These are phyloP conservation scores for Mamestra configurata DNA, from an alignment of 1,140 invertebrate species.

Conservation along the genomic window DNA sequence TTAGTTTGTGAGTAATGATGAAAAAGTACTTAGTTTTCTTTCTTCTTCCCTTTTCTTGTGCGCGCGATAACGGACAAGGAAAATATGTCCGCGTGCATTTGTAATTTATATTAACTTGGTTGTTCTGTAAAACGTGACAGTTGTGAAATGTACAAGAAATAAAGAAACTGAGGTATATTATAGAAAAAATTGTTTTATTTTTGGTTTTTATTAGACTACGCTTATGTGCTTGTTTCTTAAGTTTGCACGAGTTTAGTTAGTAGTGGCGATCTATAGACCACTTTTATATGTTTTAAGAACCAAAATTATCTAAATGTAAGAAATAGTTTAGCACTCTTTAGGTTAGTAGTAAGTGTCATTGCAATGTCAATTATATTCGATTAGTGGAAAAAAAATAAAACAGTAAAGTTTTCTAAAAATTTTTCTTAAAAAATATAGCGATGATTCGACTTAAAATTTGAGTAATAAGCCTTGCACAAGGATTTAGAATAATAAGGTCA, in stretches of 20 bases:
- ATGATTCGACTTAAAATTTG: slow-evolving; percentile 58
- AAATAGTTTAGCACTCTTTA: slow-evolving; percentile 83
- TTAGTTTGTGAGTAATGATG: slow-evolving; percentile 70
- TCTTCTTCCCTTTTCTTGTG: slow-evolving; percentile 60
- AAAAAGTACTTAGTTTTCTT: slow-evolving; percentile 65
- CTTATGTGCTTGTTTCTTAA: slow-evolving; percentile 76
- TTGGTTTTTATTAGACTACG: slow-evolving; percentile 59
- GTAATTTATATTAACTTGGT: slow-evolving; percentile 56
- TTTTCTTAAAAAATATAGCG: slow-evolving; percentile 75
- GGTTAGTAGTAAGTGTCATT: slow-evolving; percentile 86
- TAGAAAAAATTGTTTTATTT: slow-evolving; percentile 73
- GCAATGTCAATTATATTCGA: slow-evolving; percentile 87
- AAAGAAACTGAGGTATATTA: slow-evolving; percentile 66
- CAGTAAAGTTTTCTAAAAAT: slow-evolving; percentile 83
- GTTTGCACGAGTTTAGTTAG: slow-evolving; percentile 66
- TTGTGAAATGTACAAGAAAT: slow-evolving; percentile 76
- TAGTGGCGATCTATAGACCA: slow-evolving; percentile 50
- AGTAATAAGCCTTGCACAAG: slow-evolving; percentile 63
- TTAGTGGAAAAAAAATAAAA: slow-evolving; percentile 79
- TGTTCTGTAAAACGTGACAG: slow-evolving; percentile 66
- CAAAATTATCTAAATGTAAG: slow-evolving; percentile 80
- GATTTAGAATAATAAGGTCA: slow-evolving; percentile 62
- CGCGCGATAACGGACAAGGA: slow-evolving; percentile 42
- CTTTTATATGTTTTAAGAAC: slow-evolving; percentile 72
- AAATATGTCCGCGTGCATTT: slow-evolving; percentile 17